Percentiles rank a stretch among this genome's conserved stretches.
Conservation (phyloP, 2,888 invertebrate species). For the Apodemia mormo region DNA sequence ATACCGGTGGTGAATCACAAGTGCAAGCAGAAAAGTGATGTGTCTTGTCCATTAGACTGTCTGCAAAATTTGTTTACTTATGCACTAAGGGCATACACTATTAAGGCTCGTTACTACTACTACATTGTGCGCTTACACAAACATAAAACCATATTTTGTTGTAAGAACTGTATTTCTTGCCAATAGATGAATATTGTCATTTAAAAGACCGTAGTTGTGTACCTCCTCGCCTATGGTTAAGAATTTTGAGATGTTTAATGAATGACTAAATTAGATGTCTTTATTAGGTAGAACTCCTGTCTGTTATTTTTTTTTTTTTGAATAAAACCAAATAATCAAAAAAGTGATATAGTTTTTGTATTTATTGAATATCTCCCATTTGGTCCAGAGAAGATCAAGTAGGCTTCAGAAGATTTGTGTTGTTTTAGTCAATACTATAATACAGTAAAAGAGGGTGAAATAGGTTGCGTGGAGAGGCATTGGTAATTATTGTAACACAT, state of each 20-base stretch:
- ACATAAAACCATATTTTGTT: not conserved
- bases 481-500: too few relatives aligned
- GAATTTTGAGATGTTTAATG: conserved; percentile 58
- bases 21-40: not conserved
- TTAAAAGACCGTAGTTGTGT: conserved; percentile 36
- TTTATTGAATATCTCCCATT: not conserved
- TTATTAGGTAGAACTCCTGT: conserved; percentile 24
- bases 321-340: conserved; percentile 22
- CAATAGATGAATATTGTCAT: conserved; percentile 42
- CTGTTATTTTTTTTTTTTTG: conserved; percentile 24
- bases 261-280: conserved; percentile 38
- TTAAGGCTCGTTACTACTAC: not conserved
- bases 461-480: too few relatives aligned
- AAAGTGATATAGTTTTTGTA: not conserved
- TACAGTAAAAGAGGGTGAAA: too few relatives aligned
- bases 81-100: not conserved
- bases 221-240: conserved; percentile 39
- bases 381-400: too few relatives aligned
- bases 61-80: not conserved
- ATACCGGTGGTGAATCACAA: not conserved
- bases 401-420: too few relatives aligned
- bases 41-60: too few relatives aligned
- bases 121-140: not conserved
- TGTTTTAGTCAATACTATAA: too few relatives aligned
- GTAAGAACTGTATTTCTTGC: conserved; percentile 46